Evolutionary conservation across 2,797 vertebrate genomes (phyloP), one percentile per base, ranked within the genome.

Genomic region (Karalla daura): DNA sequence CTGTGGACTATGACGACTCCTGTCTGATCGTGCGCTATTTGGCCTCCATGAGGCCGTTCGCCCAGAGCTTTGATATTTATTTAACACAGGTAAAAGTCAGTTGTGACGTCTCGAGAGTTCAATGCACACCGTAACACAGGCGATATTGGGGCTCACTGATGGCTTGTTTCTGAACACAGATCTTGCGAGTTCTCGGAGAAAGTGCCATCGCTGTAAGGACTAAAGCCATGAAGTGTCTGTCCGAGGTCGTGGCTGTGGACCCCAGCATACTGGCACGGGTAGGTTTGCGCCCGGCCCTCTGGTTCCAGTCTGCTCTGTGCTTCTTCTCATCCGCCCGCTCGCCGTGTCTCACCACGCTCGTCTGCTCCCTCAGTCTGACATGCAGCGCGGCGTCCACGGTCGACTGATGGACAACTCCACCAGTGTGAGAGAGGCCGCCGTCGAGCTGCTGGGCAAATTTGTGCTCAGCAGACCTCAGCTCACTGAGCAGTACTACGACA

Each of bases 41-140:
- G 95, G 97, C 97, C 96, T 99, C 97, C 86, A 99, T 98, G 96
- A 98, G 97, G 96, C 97, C 97, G 45, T 99, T 99, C 89, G 95
- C 96, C 89, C 97, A 98, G 95, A 98, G 97, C 93, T 99, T 99
- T 90, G 97, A 99, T 97, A 98, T 99, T 96, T 99, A 99, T 97
- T 96, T 99, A 95, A 98, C 97, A 90, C 97, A 98, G 96, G 97
- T 98, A 93, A 93, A n/a, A n/a, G n/a, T n/a, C n/a, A n/a, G n/a
- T n/a, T n/a, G n/a, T n/a, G n/a, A n/a, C n/a, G n/a, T n/a, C n/a
- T n/a, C n/a, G n/a, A n/a, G n/a, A n/a, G n/a, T n/a, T n/a, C n/a
- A n/a, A n/a, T n/a, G n/a, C 1, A 27, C 2, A 4, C 3, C 32
- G 10, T 25, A n/a, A 10, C 37, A 8, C 4, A 35, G 18, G n/a